Conservation (phyloP, 2,797 vertebrate genomes). For the Astyanax mexicanus region DNA sequence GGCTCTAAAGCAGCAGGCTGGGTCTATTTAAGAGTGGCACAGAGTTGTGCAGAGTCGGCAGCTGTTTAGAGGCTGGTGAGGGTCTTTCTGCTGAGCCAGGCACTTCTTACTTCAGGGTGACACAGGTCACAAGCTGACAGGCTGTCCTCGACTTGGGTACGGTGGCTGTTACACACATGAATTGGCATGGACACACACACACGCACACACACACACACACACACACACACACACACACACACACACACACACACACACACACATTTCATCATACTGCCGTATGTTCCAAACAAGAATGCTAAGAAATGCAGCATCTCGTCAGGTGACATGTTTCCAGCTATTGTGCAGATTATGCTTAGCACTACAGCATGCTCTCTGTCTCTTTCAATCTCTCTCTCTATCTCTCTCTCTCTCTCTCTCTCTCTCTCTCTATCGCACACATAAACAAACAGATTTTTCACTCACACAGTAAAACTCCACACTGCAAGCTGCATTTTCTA, state of each 20-base stretch:
- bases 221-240: background rate
- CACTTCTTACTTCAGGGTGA: slow-evolving; percentile 25
- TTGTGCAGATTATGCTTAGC: slow-evolving; percentile 1
- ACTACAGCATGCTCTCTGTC: background rate
- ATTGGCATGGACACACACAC: background rate
- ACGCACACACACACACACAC: background rate
- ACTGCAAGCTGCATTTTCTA: slow-evolving; percentile 38
- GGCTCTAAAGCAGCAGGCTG: slow-evolving; percentile 29
- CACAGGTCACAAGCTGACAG: slow-evolving; percentile 45
- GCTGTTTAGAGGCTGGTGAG: background rate
- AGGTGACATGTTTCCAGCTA: background rate
- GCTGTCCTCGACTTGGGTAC: slow-evolving; percentile 13
- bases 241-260: background rate
- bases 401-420: too few species aligned
- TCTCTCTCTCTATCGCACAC: too few species aligned
- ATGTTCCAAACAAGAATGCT: background rate
- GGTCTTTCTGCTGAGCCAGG: slow-evolving; percentile 32
- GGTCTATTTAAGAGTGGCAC: slow-evolving; percentile 1
- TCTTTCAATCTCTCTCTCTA: background rate
- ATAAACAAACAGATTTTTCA: background rate
- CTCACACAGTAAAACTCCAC: background rate
- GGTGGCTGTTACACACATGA: background rate
- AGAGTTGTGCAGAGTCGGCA: slow-evolving; percentile 11
- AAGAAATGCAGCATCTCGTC: background rate
- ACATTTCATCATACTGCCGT: background rate